A percentile compares a stretch with the other conserved stretches of the same genome.
Evolutionary conservation across 2,888 invertebrate species (phyloP).

Genomic region (Drosophila gaucha): DNA sequence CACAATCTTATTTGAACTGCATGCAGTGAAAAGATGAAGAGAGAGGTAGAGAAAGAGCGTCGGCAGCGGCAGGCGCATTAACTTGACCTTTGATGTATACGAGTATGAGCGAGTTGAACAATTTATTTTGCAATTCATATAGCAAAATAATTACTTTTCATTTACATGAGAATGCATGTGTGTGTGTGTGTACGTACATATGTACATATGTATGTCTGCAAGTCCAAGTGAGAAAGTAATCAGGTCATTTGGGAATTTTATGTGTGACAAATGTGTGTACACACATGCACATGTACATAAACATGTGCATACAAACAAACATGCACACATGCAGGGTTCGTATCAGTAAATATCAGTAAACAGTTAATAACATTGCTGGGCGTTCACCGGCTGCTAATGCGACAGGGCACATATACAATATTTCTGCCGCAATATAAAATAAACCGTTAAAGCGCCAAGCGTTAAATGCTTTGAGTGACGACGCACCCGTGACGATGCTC

Average conservation of each 20-base stretch:
- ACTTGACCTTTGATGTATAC: constrained; percentile 45
- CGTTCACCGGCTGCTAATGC: constrained; percentile 38
- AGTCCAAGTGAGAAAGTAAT: constrained; percentile 32
- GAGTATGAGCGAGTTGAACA: constrained; percentile 17
- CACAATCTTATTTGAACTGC: constrained; percentile 41
- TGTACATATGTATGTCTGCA: constrained; percentile 1
- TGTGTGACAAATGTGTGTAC: constrained; percentile 26
- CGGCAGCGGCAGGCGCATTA: neutral
- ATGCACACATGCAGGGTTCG: neutral
- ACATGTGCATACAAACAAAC: neutral
- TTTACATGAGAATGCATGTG: no score
- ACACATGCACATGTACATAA: neutral
- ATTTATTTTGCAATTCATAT: constrained; percentile 26
- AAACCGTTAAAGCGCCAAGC: constrained; percentile 68
- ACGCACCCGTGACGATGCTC: constrained; percentile 52
- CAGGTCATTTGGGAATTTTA: constrained; percentile 42
- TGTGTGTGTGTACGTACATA: neutral
- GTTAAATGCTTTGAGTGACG: constrained; percentile 50
- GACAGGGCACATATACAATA: constrained; percentile 43
- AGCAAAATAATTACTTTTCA: constrained; percentile 31
- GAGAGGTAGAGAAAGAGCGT: neutral
- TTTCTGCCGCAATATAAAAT: constrained; percentile 47
- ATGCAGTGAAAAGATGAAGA: constrained; percentile 7
- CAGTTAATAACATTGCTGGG: constrained; percentile 44
- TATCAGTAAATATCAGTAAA: constrained; percentile 23